A percentile compares a stretch with the other conserved stretches of the same genome.
phyloP scores from a whole-genome alignment of 2,797 vertebrate species.

The Pipistrellus kuhlii region DNA sequence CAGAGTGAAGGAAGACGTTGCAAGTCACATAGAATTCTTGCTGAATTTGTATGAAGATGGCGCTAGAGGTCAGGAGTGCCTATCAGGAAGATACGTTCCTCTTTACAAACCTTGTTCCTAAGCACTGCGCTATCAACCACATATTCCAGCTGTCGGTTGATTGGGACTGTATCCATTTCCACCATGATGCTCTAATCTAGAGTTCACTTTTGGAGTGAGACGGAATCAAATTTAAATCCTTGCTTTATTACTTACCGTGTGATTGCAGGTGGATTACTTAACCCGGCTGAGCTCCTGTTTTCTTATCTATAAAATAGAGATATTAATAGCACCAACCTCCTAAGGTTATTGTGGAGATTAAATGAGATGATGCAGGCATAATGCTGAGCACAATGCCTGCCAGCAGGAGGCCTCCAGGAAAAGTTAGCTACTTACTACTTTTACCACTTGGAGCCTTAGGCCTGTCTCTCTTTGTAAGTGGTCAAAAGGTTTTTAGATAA shows the following conservation, averaged over 20 bases:
- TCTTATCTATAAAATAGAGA: slow-evolving; percentile 33
- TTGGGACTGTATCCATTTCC: not conserved
- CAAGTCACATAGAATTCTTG: not conserved
- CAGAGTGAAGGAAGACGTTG: not conserved
- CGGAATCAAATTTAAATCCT: not conserved
- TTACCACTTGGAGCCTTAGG: not conserved
- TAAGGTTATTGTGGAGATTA: not conserved
- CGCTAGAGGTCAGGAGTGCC: not conserved
- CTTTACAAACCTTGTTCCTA: not conserved
- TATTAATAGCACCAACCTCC: not conserved
- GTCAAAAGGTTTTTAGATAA: slow-evolving; percentile 15
- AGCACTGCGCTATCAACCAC: not conserved
- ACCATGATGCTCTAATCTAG: not conserved
- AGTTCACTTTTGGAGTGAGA: slow-evolving; percentile 28
- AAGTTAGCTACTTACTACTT: not conserved
- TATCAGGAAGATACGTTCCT: not conserved
- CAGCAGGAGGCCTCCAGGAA: not conserved
- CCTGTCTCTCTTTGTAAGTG: not conserved
- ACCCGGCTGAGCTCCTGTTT: slow-evolving; percentile 17
- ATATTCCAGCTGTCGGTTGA: not conserved
- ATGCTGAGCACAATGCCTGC: not conserved
- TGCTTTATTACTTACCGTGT: not conserved
- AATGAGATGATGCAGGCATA: not conserved
- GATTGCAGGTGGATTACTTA: not conserved
- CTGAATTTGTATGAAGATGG: slow-evolving; percentile 2